Evolutionary conservation across 35 echinoderm and acorn worm genomes (phyloP), one percentile per base, ranked within the genome.

Genomic region (Acanthaster planci): DNA sequence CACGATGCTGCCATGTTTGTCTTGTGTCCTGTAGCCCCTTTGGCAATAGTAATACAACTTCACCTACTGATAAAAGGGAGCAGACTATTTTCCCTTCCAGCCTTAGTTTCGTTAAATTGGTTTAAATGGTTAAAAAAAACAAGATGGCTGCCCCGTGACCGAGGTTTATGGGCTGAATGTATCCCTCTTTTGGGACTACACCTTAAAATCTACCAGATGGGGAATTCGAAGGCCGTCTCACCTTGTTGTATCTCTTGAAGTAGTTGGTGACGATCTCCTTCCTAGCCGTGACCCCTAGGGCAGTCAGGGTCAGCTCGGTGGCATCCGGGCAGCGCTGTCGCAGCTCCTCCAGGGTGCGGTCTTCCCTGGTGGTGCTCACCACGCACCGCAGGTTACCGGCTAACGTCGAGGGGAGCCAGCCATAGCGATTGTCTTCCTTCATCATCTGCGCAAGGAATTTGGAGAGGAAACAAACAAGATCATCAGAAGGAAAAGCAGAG

Each of bases 211-310:
- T n/a, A n/a, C n/a, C n/a, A n/a, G n/a, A n/a, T n/a, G n/a, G n/a
- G n/a, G n/a, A n/a, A n/a, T n/a, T n/a, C n/a, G n/a, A n/a, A n/a
- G 42, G 9, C 30, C 30, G 18, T 14, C 29, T 59, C 59, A 97
- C 94, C 91, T 97, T 97, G 57, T 93, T 97, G 42, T 87, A 97
- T 34, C 79, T 60, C 18, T 57, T 81, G 53, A 97, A 87, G 59
- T 93, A 97, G 59, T 86, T 93, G 50, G 84, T 64, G 0, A 93
- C 88, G 56, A 97, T 93, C 21, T 90, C 76, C 42, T 38, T 47
- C 52, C 87, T 86, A 0, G 94, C 83, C 8, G 23, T 76, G 21
- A 89, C 55, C 3, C 76, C 85, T 17, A 97, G 80, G 18, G 93
- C 78, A 5, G 51, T 56, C 8, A 97, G 80, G 17, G 78, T 44